phyloP scores from a whole-genome alignment of 2,113 vertebrate genomes.

The Petrocephalus zakoni region DNA sequence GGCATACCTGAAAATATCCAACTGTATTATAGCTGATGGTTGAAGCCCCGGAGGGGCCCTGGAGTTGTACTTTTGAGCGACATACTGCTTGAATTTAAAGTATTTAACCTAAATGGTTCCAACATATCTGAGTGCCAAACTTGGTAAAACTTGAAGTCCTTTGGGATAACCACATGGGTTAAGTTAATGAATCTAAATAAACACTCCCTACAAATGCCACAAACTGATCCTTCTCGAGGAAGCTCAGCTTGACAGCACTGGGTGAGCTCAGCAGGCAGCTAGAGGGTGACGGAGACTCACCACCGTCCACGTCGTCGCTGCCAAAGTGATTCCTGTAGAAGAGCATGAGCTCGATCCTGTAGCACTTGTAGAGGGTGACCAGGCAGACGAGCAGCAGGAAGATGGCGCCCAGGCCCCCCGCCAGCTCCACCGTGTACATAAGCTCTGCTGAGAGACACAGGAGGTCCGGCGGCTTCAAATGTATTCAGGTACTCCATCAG shows the following conservation, averaged over 20 bases:
- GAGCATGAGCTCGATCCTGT: constrained; percentile 97
- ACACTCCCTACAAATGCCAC: background rate
- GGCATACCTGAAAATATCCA: background rate
- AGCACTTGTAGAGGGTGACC: constrained; percentile 95
- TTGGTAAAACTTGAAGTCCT: background rate
- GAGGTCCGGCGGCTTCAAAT: background rate
- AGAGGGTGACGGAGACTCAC: constrained; percentile 55
- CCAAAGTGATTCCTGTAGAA: constrained; percentile 98
- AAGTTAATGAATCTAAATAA: background rate
- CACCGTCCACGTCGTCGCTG: constrained; percentile 89
- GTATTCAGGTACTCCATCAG: background rate
- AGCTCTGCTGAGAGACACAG: constrained; percentile 70
- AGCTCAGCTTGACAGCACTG: background rate
- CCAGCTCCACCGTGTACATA: constrained; percentile 97
- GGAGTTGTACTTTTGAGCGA: background rate
- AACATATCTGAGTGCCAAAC: background rate
- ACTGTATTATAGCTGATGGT: background rate
- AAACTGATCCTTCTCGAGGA: background rate
- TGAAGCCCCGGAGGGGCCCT: background rate
- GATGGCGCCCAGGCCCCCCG: constrained; percentile 93
- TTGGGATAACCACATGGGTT: background rate
- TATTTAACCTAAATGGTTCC: background rate
- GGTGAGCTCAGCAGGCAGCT: background rate
- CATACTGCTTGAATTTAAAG: background rate
- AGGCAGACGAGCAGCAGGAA: constrained; percentile 87